Evolutionary conservation across 1,140 invertebrate genomes (phyloP).

Genomic region (Linepithema humile): DNA sequence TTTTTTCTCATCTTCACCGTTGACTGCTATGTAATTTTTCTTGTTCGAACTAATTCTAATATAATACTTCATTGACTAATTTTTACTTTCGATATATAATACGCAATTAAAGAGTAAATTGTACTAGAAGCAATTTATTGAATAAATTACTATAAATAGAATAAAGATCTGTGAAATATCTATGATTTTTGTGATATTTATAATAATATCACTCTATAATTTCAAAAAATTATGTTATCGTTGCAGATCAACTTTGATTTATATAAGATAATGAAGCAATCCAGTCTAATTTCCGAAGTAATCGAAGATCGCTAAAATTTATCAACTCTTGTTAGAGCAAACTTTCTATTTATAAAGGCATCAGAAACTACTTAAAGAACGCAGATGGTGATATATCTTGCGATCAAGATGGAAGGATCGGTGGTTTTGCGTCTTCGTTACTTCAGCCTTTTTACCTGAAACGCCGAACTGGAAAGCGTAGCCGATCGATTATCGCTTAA

Average conservation of each 20-base stretch:
- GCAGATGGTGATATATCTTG: background rate
- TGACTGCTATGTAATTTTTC: background rate
- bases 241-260: background rate
- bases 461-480: background rate
- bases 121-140: background rate
- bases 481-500: constrained; percentile 48
- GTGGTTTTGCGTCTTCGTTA: constrained; percentile 16
- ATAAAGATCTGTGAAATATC: no score
- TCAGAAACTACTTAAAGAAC: background rate
- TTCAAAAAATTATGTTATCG: background rate
- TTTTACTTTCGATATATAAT: background rate
- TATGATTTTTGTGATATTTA: background rate
- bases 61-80: background rate
- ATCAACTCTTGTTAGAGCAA: background rate
- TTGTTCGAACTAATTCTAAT: background rate
- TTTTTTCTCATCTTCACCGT: background rate
- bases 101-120: background rate
- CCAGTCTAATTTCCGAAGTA: background rate
- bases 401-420: background rate
- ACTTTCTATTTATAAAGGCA: background rate
- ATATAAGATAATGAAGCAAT: background rate
- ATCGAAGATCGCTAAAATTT: background rate
- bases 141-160: background rate
- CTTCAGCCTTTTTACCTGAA: constrained; percentile 35
- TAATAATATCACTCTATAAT: background rate